phyloP scores from a whole-genome alignment of 1,140 invertebrate species.

The Triops cancriformis region DNA sequence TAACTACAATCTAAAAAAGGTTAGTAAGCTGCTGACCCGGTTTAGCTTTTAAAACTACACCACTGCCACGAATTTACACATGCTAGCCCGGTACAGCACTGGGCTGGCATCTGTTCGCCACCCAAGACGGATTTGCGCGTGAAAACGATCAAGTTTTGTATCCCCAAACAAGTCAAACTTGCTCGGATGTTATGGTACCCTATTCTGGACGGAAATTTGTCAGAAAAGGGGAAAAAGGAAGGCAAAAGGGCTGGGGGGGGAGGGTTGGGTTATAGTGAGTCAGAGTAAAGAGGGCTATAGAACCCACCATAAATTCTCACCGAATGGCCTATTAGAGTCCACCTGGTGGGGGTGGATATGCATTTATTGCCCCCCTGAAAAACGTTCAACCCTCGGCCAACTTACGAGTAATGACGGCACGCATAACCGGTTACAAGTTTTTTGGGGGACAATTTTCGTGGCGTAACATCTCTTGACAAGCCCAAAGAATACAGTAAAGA shows the following conservation, averaged over 20 bases:
- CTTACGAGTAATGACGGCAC: neutral
- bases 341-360: conserved; percentile 12
- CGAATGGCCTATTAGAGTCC: conserved; percentile 12
- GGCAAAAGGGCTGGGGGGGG: neutral
- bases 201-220: neutral
- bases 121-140: neutral
- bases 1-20: no score
- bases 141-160: neutral
- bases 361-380: neutral
- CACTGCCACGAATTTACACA: no score
- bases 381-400: no score
- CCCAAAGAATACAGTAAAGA: no score
- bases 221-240: neutral
- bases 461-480: no score
- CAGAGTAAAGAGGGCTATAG: conserved; percentile 4
- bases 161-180: neutral
- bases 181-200: neutral
- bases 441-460: neutral
- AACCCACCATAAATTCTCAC: conserved; percentile 1
- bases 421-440: neutral
- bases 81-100: neutral
- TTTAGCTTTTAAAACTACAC: no score
- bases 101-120: neutral
- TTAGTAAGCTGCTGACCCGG: no score
- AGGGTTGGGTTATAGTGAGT: neutral